A percentile compares a stretch with the other conserved stretches of the same genome.
Conservation (phyloP, 1,140 invertebrate genomes). For the Temnothorax longispinosus region DNA sequence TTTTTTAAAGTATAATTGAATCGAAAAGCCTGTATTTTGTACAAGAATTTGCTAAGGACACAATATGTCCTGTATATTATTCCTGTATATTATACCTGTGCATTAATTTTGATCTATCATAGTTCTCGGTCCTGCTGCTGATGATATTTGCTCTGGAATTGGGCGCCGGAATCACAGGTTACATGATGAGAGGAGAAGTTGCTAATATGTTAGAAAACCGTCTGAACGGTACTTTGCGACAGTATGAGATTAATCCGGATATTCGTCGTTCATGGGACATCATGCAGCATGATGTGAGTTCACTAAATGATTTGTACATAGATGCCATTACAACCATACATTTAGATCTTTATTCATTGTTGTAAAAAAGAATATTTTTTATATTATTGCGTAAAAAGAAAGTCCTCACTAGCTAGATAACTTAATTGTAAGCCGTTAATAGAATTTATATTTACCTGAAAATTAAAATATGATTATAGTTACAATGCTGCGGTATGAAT, state of each 20-base stretch:
- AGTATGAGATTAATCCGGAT: slow-evolving; percentile 88
- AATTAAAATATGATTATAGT: slow-evolving; percentile 84
- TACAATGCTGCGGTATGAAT: slow-evolving; percentile 93
- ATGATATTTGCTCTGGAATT: slow-evolving; percentile 95
- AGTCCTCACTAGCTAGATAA: neutral
- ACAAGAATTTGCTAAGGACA: neutral
- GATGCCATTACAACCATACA: neutral
- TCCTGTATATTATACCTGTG: neutral
- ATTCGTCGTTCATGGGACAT: slow-evolving; percentile 91
- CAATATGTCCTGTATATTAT: neutral
- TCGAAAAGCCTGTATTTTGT: neutral
- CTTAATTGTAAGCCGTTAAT: neutral
- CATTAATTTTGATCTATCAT: slow-evolving; percentile 37
- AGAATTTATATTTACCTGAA: neutral
- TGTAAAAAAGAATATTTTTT: neutral
- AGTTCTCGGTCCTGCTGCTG: slow-evolving; percentile 94
- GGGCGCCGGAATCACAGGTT: slow-evolving; percentile 94
- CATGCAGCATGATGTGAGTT: slow-evolving; percentile 92
- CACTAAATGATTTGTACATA: slow-evolving; percentile 4
- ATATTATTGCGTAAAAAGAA: neutral
- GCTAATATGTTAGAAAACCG: slow-evolving; percentile 88
- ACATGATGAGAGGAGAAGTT: slow-evolving; percentile 91
- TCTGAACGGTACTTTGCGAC: slow-evolving; percentile 89
- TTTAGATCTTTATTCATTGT: neutral
- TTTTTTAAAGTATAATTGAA: neutral